These are phyloP conservation scores for Dreissena rostriformis DNA, from an alignment of 1,140 invertebrate species.

Conservation along the genomic window DNA sequence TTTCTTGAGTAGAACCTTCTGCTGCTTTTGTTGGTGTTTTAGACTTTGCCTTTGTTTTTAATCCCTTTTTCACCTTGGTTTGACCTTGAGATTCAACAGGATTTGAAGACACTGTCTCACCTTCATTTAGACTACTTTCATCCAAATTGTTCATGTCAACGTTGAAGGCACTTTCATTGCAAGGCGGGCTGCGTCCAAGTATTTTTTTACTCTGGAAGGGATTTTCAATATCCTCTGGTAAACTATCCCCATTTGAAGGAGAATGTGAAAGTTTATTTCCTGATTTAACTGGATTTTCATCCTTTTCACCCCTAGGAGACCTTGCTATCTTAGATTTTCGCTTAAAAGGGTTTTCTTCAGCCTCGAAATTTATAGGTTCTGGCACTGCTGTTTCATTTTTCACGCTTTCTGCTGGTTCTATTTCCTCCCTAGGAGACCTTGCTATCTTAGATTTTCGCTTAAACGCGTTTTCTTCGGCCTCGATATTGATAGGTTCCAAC, in stretches of 20 bases:
- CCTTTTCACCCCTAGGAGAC: constrained; percentile 8
- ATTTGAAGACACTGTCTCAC: constrained; percentile 19
- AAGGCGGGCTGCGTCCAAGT: not conserved
- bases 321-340: constrained; percentile 28
- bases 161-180: too few relatives aligned
- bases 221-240: not conserved
- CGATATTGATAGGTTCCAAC: not conserved
- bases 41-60: constrained; percentile 43
- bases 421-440: constrained; percentile 3
- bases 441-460: constrained; percentile 32
- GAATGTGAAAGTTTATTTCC: constrained; percentile 6
- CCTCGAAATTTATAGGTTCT: constrained; percentile 1
- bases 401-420: not conserved
- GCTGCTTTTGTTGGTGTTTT: not conserved
- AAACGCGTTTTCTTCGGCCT: constrained; percentile 30
- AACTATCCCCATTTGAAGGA: not conserved
- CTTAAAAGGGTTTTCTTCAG: constrained; percentile 40
- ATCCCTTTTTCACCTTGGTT: constrained; percentile 29
- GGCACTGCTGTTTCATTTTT: not conserved
- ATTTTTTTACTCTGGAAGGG: not conserved
- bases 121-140: constrained; percentile 18
- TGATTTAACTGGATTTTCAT: constrained; percentile 22
- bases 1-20: too few relatives aligned
- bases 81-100: constrained; percentile 39
- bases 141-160: constrained; percentile 1